Evolutionary conservation across 1,140 invertebrate genomes (phyloP).

Genomic region (Manduca sexta): DNA sequence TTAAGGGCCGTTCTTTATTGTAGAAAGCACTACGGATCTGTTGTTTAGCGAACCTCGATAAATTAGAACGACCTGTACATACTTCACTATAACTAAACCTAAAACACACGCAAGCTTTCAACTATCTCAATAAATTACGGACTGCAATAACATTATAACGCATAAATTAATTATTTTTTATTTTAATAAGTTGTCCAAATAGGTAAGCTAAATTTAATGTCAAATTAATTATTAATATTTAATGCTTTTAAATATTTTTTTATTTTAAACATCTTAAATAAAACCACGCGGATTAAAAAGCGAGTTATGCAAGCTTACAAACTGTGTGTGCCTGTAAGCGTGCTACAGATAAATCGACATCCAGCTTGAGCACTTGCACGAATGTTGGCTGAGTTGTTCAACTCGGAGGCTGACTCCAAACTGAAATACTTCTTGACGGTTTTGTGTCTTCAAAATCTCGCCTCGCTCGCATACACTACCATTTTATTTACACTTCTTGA

Average conservation of each 20-base stretch:
- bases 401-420: slow-evolving; percentile 14
- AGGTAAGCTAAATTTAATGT: too few relatives aligned
- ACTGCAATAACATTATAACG: too few relatives aligned
- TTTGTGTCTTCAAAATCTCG: slow-evolving; percentile 2
- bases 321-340: slow-evolving; percentile 15
- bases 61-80: too few relatives aligned
- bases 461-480: background rate
- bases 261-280: too few relatives aligned
- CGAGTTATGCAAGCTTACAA: background rate
- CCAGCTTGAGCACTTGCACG: slow-evolving; percentile 15
- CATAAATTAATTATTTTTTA: too few relatives aligned
- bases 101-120: too few relatives aligned
- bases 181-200: too few relatives aligned
- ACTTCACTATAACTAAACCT: too few relatives aligned
- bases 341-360: slow-evolving; percentile 21
- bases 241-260: too few relatives aligned
- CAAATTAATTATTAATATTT: too few relatives aligned
- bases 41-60: background rate
- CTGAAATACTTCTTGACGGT: slow-evolving; percentile 16
- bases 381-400: slow-evolving; percentile 17
- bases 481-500: background rate
- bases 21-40: background rate
- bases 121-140: too few relatives aligned
- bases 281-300: too few relatives aligned
- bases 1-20: slow-evolving; percentile 5